Evolutionary conservation across 2,888 invertebrate species (phyloP).

Genomic region (Sipha maydis): DNA sequence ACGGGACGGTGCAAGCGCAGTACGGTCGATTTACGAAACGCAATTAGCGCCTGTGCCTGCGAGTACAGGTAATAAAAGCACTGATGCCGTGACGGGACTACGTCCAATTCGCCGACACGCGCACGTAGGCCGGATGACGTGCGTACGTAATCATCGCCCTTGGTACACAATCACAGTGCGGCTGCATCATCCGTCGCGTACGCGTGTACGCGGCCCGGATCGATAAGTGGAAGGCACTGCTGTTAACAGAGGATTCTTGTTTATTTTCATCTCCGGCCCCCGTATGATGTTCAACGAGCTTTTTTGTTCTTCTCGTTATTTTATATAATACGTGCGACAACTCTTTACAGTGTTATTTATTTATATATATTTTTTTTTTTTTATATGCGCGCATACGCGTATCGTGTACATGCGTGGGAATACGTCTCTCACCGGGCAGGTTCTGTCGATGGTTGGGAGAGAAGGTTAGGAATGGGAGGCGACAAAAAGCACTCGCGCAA

Average conservation of each 20-base stretch:
- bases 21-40: no score
- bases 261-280: neutral
- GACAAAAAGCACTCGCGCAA: slow-evolving; percentile 41
- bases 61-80: no score
- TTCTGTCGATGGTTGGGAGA: no score
- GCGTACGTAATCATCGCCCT: no score
- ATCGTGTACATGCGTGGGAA: neutral
- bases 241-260: neutral
- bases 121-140: no score
- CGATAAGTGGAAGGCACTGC: neutral
- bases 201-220: neutral
- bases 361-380: neutral
- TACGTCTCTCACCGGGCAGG: no score
- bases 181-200: neutral
- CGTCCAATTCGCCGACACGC: no score
- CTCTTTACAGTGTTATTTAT: neutral
- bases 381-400: neutral
- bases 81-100: no score
- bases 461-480: neutral
- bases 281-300: neutral
- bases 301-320: neutral
- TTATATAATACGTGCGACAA: neutral
- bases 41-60: no score
- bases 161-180: neutral
- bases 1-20: no score